Conservation (phyloP, 2,797 vertebrate species). For the Lithobates sylvaticus region DNA sequence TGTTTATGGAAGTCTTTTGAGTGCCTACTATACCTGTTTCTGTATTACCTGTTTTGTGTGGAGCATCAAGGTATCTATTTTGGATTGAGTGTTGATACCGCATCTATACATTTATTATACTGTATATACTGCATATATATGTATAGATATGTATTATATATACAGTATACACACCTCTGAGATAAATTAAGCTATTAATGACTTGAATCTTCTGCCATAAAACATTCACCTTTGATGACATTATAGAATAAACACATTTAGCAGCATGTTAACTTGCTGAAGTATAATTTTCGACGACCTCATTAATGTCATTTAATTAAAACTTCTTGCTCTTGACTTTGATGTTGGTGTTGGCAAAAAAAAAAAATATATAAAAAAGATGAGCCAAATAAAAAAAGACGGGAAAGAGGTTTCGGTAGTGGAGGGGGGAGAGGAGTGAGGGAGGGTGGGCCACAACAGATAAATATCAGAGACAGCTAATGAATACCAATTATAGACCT, state of each 20-base stretch:
- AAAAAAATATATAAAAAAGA: slow-evolving; percentile 65
- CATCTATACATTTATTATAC: no score
- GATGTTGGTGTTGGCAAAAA: slow-evolving; percentile 84
- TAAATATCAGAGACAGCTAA: slow-evolving; percentile 84
- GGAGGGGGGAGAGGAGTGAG: slow-evolving; percentile 62
- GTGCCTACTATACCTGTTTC: no score
- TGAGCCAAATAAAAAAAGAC: slow-evolving; percentile 69
- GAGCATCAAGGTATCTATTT: no score
- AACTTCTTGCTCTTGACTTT: slow-evolving; percentile 92
- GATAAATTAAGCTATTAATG: slow-evolving; percentile 76
- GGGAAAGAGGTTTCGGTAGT: slow-evolving; percentile 64
- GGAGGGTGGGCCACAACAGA: slow-evolving; percentile 74
- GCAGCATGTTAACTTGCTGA: slow-evolving; percentile 85
- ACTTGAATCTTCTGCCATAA: slow-evolving; percentile 83
- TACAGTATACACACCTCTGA: neutral
- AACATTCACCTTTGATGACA: slow-evolving; percentile 88
- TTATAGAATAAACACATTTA: slow-evolving; percentile 93
- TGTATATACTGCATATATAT: neutral
- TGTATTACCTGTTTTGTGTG: no score
- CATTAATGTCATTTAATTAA: slow-evolving; percentile 96
- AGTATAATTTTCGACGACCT: slow-evolving; percentile 90
- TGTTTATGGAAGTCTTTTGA: no score
- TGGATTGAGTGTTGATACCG: no score
- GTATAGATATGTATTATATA: neutral
- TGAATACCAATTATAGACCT: slow-evolving; percentile 86